These are phyloP conservation scores for Periparus ater DNA, from an alignment of 2,797 vertebrate species.

Conservation along the genomic window DNA sequence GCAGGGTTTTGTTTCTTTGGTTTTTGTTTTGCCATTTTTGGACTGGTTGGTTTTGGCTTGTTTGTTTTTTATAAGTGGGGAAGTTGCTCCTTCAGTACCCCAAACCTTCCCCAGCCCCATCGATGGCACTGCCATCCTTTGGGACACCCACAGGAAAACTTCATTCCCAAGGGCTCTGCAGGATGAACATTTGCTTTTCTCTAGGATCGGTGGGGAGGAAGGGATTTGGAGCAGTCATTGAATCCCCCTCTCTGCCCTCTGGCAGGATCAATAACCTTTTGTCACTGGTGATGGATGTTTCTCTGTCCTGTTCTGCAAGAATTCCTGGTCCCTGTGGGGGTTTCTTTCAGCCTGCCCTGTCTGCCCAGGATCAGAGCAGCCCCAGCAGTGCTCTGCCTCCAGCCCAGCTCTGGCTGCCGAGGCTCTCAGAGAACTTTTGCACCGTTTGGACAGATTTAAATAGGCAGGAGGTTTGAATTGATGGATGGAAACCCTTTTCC, in stretches of 20 bases:
- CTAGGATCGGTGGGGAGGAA: neutral
- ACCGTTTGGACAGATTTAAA: neutral
- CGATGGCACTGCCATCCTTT: accelerated
- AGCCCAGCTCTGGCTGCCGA: neutral
- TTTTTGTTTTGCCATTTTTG: neutral
- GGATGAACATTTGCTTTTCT: neutral
- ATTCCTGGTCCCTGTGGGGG: accelerated
- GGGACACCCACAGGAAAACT: neutral
- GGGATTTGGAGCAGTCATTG: neutral
- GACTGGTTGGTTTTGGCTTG: neutral
- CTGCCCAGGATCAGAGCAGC: neutral
- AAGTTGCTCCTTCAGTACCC: neutral
- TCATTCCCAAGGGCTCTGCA: neutral
- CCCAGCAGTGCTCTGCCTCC: neutral
- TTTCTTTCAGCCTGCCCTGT: neutral
- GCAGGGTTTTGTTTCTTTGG: neutral
- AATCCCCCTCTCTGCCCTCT: neutral
- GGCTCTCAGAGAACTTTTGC: neutral
- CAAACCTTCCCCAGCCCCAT: neutral
- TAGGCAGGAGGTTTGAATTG: neutral
- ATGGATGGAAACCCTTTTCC: neutral
- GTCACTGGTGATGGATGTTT: slow-evolving; percentile 21
- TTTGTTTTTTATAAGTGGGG: neutral
- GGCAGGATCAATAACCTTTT: slow-evolving; percentile 11
- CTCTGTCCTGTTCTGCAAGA: neutral